phyloP scores from a whole-genome alignment of 2,113 vertebrate genomes.

The Psittacara wagleri region DNA sequence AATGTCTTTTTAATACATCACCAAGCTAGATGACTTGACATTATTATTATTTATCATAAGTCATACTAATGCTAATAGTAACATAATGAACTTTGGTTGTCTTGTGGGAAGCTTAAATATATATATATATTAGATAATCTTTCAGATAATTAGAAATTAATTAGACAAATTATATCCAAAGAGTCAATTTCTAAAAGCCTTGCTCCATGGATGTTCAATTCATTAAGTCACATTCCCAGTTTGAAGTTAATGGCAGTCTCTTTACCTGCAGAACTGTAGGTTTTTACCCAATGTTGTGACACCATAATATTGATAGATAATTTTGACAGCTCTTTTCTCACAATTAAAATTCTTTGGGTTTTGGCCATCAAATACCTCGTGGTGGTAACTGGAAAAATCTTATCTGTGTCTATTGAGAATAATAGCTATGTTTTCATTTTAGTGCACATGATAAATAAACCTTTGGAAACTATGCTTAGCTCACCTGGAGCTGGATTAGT shows the following conservation, averaged over 20 bases:
- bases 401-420: neutral
- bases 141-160: slow-evolving; percentile 14
- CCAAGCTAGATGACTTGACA: neutral
- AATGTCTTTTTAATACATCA: neutral
- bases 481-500: slow-evolving; percentile 18
- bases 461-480: slow-evolving; percentile 46
- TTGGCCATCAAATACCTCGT: neutral
- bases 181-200: neutral
- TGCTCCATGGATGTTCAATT: neutral
- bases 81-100: neutral
- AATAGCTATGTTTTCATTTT: slow-evolving; percentile 45
- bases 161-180: neutral
- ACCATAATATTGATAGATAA: neutral
- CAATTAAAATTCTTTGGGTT: slow-evolving; percentile 16
- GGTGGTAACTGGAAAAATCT: slow-evolving; percentile 8
- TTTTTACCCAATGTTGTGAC: neutral
- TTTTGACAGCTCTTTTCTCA: neutral
- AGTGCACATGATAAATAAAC: slow-evolving; percentile 40
- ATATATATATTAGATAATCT: neutral
- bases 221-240: neutral
- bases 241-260: neutral
- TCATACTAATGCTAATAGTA: neutral
- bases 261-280: neutral
- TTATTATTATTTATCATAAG: neutral
- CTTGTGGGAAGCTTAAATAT: neutral